A percentile compares a stretch with the other conserved stretches of the same genome.
Conservation (phyloP, 2,888 invertebrate genomes). For the Germaria angustata region DNA sequence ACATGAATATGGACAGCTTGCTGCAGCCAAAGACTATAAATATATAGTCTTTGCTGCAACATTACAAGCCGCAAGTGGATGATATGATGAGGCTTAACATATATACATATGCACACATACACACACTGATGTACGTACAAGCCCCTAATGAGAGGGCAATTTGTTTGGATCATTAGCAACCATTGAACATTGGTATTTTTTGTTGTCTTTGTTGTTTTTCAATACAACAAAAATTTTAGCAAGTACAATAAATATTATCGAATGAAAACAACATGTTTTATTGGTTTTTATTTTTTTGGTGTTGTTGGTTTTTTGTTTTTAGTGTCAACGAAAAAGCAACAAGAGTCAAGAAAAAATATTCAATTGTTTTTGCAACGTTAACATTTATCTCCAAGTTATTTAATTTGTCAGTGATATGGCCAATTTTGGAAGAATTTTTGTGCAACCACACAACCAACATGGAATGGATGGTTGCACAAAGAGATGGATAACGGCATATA, state of each 20-base stretch:
- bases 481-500: conserved; percentile 58
- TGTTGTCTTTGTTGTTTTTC: too few relatives aligned
- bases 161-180: conserved; percentile 65
- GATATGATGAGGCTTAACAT: not conserved
- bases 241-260: conserved; percentile 42
- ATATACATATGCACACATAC: too few relatives aligned
- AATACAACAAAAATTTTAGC: not conserved
- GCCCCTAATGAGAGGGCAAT: conserved; percentile 63
- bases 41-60: too few relatives aligned
- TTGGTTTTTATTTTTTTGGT: conserved; percentile 5
- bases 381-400: conserved; percentile 60
- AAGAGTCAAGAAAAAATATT: conserved; percentile 25
- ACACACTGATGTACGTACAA: not conserved
- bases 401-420: conserved; percentile 67
- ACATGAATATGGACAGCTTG: not conserved
- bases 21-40: too few relatives aligned
- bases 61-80: conserved; percentile 17
- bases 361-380: conserved; percentile 57
- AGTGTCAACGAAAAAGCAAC: too few relatives aligned
- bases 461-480: not conserved
- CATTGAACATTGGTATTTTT: conserved; percentile 64
- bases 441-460: conserved; percentile 3
- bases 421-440: conserved; percentile 64
- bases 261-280: conserved; percentile 34
- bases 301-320: not conserved